Percentiles rank a stretch among this genome's conserved stretches.
Conservation (phyloP, 2,113 vertebrate species). For the Tachysurus vachellii region DNA sequence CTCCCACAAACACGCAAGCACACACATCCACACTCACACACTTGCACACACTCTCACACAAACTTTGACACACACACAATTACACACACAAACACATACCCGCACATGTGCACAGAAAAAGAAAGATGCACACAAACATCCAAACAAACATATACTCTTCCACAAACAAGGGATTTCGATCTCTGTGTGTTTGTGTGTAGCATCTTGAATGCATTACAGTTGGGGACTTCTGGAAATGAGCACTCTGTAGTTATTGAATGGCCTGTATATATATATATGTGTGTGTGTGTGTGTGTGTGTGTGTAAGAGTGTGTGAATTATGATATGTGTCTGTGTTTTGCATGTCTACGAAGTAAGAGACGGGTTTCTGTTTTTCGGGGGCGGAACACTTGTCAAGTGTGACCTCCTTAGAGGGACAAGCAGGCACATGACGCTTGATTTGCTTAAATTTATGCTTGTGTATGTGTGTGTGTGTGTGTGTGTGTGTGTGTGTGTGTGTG, state of each 20-base stretch:
- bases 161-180: constrained; percentile 26
- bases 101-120: too few relatives aligned
- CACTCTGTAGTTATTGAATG: neutral
- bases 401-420: constrained; percentile 49
- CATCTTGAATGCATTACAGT: neutral
- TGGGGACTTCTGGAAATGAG: neutral
- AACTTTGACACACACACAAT: neutral
- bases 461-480: constrained; percentile 27
- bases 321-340: neutral
- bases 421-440: constrained; percentile 22
- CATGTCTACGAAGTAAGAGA: constrained; percentile 46
- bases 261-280: neutral
- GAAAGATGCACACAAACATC: too few relatives aligned
- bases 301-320: neutral
- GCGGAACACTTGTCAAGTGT: constrained; percentile 32
- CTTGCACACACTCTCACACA: neutral
- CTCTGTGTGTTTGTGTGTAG: constrained; percentile 36
- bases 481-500: constrained; percentile 31
- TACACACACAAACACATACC: neutral
- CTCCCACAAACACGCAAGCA: constrained; percentile 26
- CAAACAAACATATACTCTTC: neutral
- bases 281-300: constrained; percentile 15
- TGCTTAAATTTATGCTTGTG: constrained; percentile 37
- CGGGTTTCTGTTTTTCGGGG: constrained; percentile 37
- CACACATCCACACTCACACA: too few relatives aligned